Base-by-base conservation (phyloP, 92 coral and sea anemone genomes). In the Scolanthus callimorphus region DNA sequence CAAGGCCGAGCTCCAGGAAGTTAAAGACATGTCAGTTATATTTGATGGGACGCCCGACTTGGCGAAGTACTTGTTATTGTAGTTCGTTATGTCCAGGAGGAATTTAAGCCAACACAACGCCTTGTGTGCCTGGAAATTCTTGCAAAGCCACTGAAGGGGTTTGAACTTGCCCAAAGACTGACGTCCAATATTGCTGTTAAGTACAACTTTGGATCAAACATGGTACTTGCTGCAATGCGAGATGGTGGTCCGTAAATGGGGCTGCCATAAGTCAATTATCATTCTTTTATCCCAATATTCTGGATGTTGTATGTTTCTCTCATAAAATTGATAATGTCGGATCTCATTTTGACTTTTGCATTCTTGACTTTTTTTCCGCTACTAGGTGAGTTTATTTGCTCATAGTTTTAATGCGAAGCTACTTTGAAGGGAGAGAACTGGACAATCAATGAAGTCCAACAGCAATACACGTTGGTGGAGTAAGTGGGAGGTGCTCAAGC, bases 241-340 rank as follows among this genome's bases (percentile, higher is more conserved):
- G 90, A 84, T 61, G 77, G 85, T 63, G 85, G 46, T 29, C 78
- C 37, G 85, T 72, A 29, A 78, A 78, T 72, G 81, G 62, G 79
- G 50, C 59, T 80, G 72, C 67, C 59, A 17, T 75, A 82, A 71
- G 72, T 20, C 79, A 82, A 71, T 66, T 75, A 25, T 20, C 28
- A 49, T 77, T 70, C 38, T 78, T 48, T 48, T 79, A 64, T 37
- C 75, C 71, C 58, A 37, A 77, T 29, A 45, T 77, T 25, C 31
- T 59, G 26, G 63, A 49, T 62, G 73, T 78, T 30, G 48, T 39
- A 15, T 78, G 85, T 71, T 78, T 63, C 79, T 70, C 73, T 70
- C 68, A 20, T 34, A 58, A 54, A 50, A 78, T 71, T 49, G 85
- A 78, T 67, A 77, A 78, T 62, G 74, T 70, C 26, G 85, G 80